A percentile compares a stretch with the other conserved stretches of the same genome.
Evolutionary conservation across 2,113 vertebrate genomes (phyloP).

Genomic region (Menura novaehollandiae): DNA sequence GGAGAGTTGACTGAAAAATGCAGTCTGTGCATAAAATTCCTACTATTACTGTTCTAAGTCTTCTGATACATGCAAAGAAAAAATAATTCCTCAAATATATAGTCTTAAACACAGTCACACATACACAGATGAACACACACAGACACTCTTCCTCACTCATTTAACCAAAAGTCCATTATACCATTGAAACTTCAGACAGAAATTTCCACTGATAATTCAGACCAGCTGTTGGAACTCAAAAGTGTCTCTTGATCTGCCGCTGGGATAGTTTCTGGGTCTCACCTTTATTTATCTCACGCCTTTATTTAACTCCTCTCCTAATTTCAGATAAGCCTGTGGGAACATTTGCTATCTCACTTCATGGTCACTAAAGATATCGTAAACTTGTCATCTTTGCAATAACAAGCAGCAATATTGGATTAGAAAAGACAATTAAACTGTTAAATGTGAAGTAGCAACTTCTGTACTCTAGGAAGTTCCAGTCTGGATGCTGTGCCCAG

Average conservation of each 20-base stretch:
- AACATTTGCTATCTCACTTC: not conserved
- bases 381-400: not conserved
- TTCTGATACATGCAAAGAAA: not conserved
- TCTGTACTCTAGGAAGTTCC: not conserved
- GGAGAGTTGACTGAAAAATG: not conserved
- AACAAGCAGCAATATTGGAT: not conserved
- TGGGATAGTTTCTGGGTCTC: not conserved
- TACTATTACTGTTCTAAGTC: not conserved
- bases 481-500: not conserved
- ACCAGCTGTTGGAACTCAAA: not conserved
- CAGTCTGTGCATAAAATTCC: not conserved
- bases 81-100: not conserved
- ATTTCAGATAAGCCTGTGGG: not conserved
- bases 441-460: not conserved
- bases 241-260: not conserved
- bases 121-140: not conserved
- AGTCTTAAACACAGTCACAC: not conserved
- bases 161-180: not conserved
- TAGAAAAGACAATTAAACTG: not conserved
- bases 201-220: not conserved
- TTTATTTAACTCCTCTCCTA: not conserved
- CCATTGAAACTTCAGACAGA: not conserved
- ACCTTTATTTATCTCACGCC: no score
- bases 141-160: not conserved
- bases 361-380: not conserved